These are phyloP conservation scores for Rhaphigaster nebulosa DNA, from an alignment of 2,888 invertebrate species.

Conservation along the genomic window DNA sequence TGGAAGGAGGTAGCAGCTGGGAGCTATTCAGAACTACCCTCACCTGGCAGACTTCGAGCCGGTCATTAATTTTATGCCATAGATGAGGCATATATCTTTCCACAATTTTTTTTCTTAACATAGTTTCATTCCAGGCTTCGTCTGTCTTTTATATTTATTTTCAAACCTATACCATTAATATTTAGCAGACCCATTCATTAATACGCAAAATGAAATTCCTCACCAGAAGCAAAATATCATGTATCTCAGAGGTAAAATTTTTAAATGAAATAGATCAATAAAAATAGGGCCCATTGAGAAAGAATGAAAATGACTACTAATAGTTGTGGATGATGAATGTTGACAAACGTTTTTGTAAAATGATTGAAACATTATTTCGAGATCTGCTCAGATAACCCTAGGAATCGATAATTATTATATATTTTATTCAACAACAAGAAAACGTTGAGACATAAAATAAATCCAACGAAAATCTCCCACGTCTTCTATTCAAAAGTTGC, in stretches of 20 bases:
- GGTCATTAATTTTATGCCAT: conserved; percentile 11
- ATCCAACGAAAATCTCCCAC: background rate
- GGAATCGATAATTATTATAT: background rate
- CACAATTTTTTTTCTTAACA: background rate
- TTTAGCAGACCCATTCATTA: background rate
- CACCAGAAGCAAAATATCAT: background rate
- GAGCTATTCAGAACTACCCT: background rate
- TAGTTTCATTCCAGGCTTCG: background rate
- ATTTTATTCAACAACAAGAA: background rate
- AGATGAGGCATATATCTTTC: background rate
- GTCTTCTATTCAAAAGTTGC: background rate
- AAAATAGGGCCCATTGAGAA: background rate
- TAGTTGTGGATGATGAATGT: background rate
- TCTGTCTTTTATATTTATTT: background rate
- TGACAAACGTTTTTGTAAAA: background rate
- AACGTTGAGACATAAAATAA: background rate
- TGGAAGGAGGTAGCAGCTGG: background rate
- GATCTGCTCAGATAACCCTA: background rate
- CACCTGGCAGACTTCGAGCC: background rate
- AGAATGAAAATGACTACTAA: background rate
- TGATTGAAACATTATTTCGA: background rate
- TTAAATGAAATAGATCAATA: background rate
- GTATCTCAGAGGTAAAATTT: background rate
- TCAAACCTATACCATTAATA: background rate
- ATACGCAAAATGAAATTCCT: background rate